These are phyloP conservation scores for Planococcus citri DNA, from an alignment of 1,140 invertebrate species.

Conservation along the genomic window DNA sequence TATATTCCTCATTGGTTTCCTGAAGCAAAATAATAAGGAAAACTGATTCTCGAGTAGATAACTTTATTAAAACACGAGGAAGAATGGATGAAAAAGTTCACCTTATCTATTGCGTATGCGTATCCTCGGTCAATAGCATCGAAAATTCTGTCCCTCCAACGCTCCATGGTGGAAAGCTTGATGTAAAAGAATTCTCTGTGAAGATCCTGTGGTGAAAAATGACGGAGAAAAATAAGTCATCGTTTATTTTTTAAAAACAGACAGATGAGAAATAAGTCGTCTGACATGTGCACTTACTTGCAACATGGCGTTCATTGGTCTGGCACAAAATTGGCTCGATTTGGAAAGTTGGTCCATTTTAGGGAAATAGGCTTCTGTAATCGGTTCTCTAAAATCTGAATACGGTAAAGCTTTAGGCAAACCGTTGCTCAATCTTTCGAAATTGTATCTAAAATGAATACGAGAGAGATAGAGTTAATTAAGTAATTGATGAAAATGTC, in stretches of 20 bases:
- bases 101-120: slow-evolving; percentile 24
- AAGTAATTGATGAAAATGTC: too few species aligned
- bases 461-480: too few species aligned
- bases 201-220: slow-evolving; percentile 45
- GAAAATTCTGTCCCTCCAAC: slow-evolving; percentile 59
- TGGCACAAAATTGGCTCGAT: slow-evolving; percentile 46
- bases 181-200: slow-evolving; percentile 49
- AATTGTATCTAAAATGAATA: slow-evolving; percentile 46
- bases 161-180: slow-evolving; percentile 54
- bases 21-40: slow-evolving; percentile 21
- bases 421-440: slow-evolving; percentile 51
- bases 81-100: too few species aligned
- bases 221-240: too few species aligned
- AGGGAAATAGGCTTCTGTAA: slow-evolving; percentile 55
- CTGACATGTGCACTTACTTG: slow-evolving; percentile 47
- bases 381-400: slow-evolving; percentile 46
- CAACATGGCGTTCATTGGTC: slow-evolving; percentile 40
- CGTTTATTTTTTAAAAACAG: too few species aligned
- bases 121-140: slow-evolving; percentile 57
- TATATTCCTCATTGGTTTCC: slow-evolving; percentile 27
- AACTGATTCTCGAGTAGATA: too few species aligned
- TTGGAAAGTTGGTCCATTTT: slow-evolving; percentile 54
- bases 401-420: slow-evolving; percentile 43
- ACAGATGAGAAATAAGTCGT: too few species aligned
- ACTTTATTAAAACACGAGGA: too few species aligned